phyloP scores from a whole-genome alignment of 2,113 vertebrate species.

The Charina bottae region DNA sequence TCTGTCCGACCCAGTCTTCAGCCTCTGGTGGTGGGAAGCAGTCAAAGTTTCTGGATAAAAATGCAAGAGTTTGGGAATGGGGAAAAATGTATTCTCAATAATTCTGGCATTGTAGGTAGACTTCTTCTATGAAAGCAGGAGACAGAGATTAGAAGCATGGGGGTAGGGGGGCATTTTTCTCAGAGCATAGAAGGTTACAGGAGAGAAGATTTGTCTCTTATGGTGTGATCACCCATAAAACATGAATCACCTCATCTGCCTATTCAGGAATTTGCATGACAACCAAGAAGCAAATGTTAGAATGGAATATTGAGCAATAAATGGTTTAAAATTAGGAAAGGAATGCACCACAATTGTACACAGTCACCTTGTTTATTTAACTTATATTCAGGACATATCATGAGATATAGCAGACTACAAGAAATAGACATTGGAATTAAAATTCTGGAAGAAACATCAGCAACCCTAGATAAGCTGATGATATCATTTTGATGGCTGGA shows the following conservation, averaged over 20 bases:
- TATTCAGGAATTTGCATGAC: background rate
- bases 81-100: constrained; percentile 60
- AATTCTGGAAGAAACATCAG: background rate
- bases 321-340: background rate
- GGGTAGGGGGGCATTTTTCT: background rate
- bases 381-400: background rate
- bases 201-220: background rate
- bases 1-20: constrained; percentile 33
- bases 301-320: background rate
- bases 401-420: background rate
- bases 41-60: constrained; percentile 62
- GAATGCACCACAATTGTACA: background rate
- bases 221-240: background rate
- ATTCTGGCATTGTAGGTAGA: background rate
- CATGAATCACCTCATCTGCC: background rate
- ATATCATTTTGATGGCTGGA: background rate
- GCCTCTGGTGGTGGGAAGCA: constrained; percentile 60
- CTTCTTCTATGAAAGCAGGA: background rate
- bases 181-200: background rate
- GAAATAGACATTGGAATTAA: background rate
- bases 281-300: background rate
- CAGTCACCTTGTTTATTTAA: background rate
- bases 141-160: background rate
- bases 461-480: background rate
- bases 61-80: constrained; percentile 58